Percentiles rank a stretch among this genome's conserved stretches.
Evolutionary conservation across 2,797 vertebrate species (phyloP).

Genomic region (Myripristis jacobus): DNA sequence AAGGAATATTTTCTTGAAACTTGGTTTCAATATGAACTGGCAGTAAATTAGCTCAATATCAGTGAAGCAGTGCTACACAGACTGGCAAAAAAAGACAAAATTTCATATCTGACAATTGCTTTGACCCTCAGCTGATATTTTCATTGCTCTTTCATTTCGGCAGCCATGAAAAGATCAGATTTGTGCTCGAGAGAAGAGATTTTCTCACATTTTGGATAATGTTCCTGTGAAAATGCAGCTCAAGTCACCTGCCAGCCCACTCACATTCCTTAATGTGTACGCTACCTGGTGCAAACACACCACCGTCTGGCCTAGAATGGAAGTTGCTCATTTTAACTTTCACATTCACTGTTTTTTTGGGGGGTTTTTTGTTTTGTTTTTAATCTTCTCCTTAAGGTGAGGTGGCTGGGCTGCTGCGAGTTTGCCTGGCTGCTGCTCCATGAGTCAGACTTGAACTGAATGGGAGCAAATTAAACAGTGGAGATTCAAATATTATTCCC

Average conservation of each 20-base stretch:
- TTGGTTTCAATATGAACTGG: not conserved
- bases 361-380: no score
- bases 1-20: no score
- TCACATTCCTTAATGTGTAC: not conserved
- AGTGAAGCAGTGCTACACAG: not conserved
- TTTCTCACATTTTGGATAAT: not conserved
- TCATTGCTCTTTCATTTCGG: not conserved
- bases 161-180: not conserved
- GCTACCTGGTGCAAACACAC: slow-evolving; percentile 67
- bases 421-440: no score
- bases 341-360: no score
- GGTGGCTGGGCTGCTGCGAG: no score
- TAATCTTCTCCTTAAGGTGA: no score
- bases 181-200: not conserved
- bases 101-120: not conserved
- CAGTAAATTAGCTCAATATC: not conserved
- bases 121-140: not conserved
- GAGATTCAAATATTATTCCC: not conserved
- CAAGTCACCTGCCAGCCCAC: not conserved
- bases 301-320: slow-evolving; percentile 70
- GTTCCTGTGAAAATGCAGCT: slow-evolving; percentile 1
- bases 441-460: no score
- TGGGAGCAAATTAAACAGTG: no score
- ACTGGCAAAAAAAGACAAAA: not conserved
- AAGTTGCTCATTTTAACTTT: slow-evolving; percentile 28